Conservation (phyloP, 2,888 invertebrate genomes). For the Amphimallon solstitiale region DNA sequence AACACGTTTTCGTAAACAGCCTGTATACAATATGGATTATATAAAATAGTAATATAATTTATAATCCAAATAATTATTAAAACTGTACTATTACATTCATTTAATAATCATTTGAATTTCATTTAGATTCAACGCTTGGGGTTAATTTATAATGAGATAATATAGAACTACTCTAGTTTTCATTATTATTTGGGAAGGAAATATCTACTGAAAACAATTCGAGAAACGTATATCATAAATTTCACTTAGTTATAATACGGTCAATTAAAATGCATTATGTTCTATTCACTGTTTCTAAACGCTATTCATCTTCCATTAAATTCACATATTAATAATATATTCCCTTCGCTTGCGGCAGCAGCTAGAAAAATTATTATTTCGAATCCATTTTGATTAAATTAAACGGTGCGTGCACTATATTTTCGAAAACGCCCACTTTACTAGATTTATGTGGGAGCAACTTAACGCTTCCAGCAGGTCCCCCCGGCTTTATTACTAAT, state of each 20-base stretch:
- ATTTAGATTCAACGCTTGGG: no score
- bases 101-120: background rate
- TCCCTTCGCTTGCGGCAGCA: conserved; percentile 1
- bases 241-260: conserved; percentile 12
- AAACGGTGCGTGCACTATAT: conserved; percentile 20
- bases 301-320: conserved; percentile 31
- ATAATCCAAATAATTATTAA: no score
- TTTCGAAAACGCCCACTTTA: conserved; percentile 20
- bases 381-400: conserved; percentile 33
- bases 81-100: background rate
- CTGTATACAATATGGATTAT: no score
- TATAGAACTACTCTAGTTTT: no score
- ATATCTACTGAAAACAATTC: background rate
- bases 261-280: conserved; percentile 29
- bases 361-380: conserved; percentile 27
- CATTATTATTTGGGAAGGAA: no score
- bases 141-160: no score
- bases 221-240: conserved; percentile 1
- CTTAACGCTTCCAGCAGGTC: background rate
- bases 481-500: conserved; percentile 13
- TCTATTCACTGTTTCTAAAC: conserved; percentile 16
- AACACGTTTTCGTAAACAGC: no score
- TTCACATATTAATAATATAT: conserved; percentile 23
- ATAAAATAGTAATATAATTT: no score
- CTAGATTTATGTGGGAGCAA: conserved; percentile 30